A percentile compares a stretch with the other conserved stretches of the same genome.
These are phyloP conservation scores for Andrena dorsata DNA, from an alignment of 2,888 invertebrate genomes.

Conservation along the genomic window DNA sequence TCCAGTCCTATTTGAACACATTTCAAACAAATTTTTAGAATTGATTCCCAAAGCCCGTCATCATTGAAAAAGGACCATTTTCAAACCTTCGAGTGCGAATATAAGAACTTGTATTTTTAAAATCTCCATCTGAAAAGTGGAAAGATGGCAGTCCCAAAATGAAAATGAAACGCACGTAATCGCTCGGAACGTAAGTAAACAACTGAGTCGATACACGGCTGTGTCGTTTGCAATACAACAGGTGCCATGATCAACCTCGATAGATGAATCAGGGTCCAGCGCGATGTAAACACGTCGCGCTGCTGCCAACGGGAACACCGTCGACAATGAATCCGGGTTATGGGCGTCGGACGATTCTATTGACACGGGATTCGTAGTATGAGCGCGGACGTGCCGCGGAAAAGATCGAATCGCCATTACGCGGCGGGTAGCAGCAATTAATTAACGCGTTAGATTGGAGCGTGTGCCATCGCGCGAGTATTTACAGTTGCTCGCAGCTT, in stretches of 20 bases:
- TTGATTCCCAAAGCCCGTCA: too few relatives aligned
- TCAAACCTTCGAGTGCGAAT: not conserved
- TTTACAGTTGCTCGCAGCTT: not conserved
- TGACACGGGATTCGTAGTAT: slow-evolving; percentile 3
- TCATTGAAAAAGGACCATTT: not conserved
- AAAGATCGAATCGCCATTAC: slow-evolving; percentile 33
- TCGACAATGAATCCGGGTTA: slow-evolving; percentile 30
- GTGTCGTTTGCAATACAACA: not conserved
- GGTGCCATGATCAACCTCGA: slow-evolving; percentile 7
- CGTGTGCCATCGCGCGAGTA: not conserved
- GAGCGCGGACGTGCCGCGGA: slow-evolving; percentile 20
- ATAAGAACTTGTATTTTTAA: not conserved
- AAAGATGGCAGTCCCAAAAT: not conserved
- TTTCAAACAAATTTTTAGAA: too few relatives aligned
- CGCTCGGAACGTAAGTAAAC: not conserved
- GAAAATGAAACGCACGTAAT: not conserved
- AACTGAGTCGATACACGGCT: not conserved
- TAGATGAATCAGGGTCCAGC: slow-evolving; percentile 11
- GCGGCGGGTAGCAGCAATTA: slow-evolving; percentile 18
- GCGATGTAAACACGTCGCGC: slow-evolving; percentile 21
- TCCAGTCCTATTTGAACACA: too few relatives aligned
- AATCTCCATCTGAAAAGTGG: not conserved
- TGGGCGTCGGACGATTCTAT: slow-evolving; percentile 1
- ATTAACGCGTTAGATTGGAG: not conserved
- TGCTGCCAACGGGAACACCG: not conserved